Evolutionary conservation across 2,797 vertebrate species (phyloP), one percentile per base, ranked within the genome.

Genomic region (Hozukius guyotensis): DNA sequence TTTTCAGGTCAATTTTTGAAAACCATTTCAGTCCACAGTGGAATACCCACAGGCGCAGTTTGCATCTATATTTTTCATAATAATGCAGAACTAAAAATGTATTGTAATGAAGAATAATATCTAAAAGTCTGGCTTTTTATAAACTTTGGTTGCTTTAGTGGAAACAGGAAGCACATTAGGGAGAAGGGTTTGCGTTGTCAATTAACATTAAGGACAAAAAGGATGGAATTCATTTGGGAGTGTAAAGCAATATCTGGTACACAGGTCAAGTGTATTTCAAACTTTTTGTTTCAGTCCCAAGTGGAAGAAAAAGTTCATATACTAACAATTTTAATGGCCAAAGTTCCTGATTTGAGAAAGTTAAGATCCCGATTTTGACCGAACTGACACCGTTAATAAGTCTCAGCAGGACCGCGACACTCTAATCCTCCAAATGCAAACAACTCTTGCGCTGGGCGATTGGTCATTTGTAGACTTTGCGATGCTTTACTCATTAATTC

Each of bases 401-500:
- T 80, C 86, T 90, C 82, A 65, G 78, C 67, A 80, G 71, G 56
- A 16, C 56, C 20, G 0, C 22, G 36, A 70, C 64, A 34, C 60
- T 46, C 67, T 62, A 68, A 69, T 77, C 42, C 62, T 70, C 61
- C 64, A 62, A 69, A 83, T 74, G 29, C 69, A 84, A 77, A 82
- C 74, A 60, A 56, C 38, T 63, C 66, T 68, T 7, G 27, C 78
- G 14, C 36, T 65, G 81, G 46, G 52, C 46, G 72, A 77, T 67
- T 77, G 73, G 73, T 75, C 66, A 83, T 87, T 83, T 72, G 75
- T 64, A 13, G 59, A 3, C 22, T 80, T 66, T 74, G 70, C 31
- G 3, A 22, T 55, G 68, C 38, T 80, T 83, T 77, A 57, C 72
- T 87, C 86, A 87, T 92, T 93, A 92, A 87, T 85, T 86, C 53